Percentiles rank a stretch among this genome's conserved stretches.
These are phyloP conservation scores for Drosophila ochracea DNA, from an alignment of 2,888 invertebrate species.

Conservation along the genomic window DNA sequence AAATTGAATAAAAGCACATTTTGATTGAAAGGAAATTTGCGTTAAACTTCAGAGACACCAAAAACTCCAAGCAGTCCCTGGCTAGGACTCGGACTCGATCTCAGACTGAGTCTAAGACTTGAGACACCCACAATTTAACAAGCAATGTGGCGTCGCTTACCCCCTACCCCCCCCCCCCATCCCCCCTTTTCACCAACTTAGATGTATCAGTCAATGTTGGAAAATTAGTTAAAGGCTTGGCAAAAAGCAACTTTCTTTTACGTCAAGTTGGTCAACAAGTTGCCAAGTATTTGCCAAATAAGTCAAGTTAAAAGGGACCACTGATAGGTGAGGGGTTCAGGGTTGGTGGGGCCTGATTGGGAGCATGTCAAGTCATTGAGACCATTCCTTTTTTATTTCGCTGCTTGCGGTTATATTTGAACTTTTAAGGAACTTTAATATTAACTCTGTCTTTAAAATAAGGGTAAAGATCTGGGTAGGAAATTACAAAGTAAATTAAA, in stretches of 20 bases:
- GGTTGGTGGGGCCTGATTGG: neutral
- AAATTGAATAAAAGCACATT: conserved; percentile 80
- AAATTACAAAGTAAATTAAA: neutral
- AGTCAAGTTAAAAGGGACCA: conserved; percentile 39
- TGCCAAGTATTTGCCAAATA: conserved; percentile 65
- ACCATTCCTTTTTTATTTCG: conserved; percentile 17
- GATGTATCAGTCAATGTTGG: conserved; percentile 70
- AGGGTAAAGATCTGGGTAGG: neutral
- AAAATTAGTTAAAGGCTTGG: conserved; percentile 73
- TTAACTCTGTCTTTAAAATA: neutral
- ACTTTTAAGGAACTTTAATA: neutral
- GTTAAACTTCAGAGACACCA: conserved; percentile 61
- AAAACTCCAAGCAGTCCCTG: conserved; percentile 1
- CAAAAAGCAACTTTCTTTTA: conserved; percentile 43
- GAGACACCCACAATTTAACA: conserved; percentile 29
- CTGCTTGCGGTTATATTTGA: conserved; percentile 23
- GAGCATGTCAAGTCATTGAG: conserved; percentile 30
- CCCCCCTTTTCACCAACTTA: neutral
- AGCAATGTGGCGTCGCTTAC: conserved; percentile 51
- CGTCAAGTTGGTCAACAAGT: conserved; percentile 69
- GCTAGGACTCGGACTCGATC: conserved; percentile 3
- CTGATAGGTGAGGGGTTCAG: neutral
- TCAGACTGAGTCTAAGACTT: neutral
- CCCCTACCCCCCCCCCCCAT: neutral
- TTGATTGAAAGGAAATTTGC: conserved; percentile 78